phyloP scores from a whole-genome alignment of 92 coral and sea anemone species.

The Hydrozoanthus gracilis region DNA sequence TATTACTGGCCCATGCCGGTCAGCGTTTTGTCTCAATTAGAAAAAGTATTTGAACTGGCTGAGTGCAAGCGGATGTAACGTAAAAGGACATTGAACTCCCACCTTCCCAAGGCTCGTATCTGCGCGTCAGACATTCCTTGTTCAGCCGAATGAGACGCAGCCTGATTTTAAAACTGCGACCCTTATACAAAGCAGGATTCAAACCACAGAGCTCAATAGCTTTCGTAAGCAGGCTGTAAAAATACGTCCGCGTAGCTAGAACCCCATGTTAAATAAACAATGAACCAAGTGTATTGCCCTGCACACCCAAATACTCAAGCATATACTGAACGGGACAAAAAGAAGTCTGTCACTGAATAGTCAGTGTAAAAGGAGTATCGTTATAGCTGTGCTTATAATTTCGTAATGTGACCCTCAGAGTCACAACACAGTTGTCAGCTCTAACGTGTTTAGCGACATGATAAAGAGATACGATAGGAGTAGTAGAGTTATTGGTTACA shows the following conservation, averaged over 20 bases:
- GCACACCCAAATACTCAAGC: neutral
- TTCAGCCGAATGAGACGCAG: constrained; percentile 20
- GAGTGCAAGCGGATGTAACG: no score
- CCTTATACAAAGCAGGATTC: neutral
- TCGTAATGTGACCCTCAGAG: neutral
- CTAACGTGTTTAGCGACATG: neutral
- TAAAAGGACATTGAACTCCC: no score
- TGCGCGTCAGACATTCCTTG: constrained; percentile 12
- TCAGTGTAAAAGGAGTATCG: neutral
- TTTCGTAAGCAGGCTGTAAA: neutral
- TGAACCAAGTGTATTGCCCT: neutral
- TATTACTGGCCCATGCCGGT: no score
- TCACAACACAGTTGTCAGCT: neutral
- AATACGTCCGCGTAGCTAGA: neutral
- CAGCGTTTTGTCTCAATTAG: no score
- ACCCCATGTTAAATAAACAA: neutral
- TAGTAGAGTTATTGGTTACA: neutral
- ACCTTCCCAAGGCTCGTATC: constrained; percentile 11
- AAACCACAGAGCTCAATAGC: neutral
- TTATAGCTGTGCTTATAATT: no score
- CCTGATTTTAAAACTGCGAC: constrained; percentile 15
- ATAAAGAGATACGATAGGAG: neutral
- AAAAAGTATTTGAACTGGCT: no score
- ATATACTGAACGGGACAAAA: constrained; percentile 19
- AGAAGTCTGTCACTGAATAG: neutral